A percentile compares a stretch with the other conserved stretches of the same genome.
These are phyloP conservation scores for Antedon mediterranea DNA, from an alignment of 53 echinoderm and acorn worm species.

Conservation along the genomic window DNA sequence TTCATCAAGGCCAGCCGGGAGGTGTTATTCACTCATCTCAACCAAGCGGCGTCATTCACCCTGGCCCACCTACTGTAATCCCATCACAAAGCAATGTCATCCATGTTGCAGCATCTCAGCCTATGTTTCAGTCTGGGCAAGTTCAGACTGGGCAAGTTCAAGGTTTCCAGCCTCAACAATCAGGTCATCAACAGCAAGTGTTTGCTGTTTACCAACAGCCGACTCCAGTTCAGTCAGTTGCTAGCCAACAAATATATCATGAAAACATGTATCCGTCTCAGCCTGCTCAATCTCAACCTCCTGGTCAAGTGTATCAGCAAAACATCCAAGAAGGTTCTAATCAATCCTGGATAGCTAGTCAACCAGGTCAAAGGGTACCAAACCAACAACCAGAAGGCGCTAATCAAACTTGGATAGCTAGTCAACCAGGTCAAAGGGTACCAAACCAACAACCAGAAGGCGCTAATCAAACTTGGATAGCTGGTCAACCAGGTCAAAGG, in stretches of 20 bases:
- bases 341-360: neutral
- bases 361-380: too few species aligned
- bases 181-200: neutral
- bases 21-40: too few species aligned
- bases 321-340: neutral
- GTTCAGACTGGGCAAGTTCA: neutral
- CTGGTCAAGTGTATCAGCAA: neutral
- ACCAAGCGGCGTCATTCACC: neutral
- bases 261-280: neutral
- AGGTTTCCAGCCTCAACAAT: constrained; percentile 14
- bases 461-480: neutral
- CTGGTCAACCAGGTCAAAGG: neutral
- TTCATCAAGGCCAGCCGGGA: neutral
- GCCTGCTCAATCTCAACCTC: neutral
- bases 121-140: neutral
- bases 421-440: too few species aligned
- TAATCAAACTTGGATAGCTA: too few species aligned
- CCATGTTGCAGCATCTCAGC: neutral
- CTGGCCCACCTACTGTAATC: too few species aligned
- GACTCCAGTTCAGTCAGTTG: neutral
- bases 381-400: too few species aligned
- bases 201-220: neutral
- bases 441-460: neutral
- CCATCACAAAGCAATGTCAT: neutral
- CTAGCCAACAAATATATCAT: neutral